Percentiles rank a stretch among this genome's conserved stretches.
phyloP scores from a whole-genome alignment of 1,140 invertebrate genomes.

The Parasteatoda tepidariorum region DNA sequence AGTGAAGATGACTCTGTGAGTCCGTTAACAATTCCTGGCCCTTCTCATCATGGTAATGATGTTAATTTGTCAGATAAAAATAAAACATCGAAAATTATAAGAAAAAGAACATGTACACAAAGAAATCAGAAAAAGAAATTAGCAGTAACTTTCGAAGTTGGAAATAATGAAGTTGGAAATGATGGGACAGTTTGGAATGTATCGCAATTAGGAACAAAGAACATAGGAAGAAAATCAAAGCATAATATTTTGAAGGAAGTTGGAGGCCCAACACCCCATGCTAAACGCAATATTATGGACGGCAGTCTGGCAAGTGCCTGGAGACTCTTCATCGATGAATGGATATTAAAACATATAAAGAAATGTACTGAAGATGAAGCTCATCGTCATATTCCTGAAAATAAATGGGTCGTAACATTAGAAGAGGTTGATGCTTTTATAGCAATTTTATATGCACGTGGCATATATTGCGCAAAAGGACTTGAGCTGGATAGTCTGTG shows the following conservation, averaged over 20 bases:
- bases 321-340: background rate
- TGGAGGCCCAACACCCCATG: background rate
- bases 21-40: too few species aligned
- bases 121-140: too few species aligned
- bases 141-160: too few species aligned
- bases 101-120: too few species aligned
- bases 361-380: background rate
- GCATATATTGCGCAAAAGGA: background rate
- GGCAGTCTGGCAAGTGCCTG: background rate
- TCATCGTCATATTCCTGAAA: background rate
- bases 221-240: background rate
- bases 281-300: background rate
- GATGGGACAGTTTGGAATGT: constrained; percentile 1
- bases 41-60: too few species aligned
- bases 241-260: constrained; percentile 13
- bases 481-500: background rate
- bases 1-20: too few species aligned
- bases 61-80: too few species aligned
- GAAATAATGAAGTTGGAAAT: too few species aligned
- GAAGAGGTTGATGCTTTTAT: background rate
- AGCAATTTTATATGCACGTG: too few species aligned
- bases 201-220: background rate
- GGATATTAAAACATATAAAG: background rate
- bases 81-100: too few species aligned
- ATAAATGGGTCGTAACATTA: background rate